Conservation (phyloP, 2,113 vertebrate genomes). For the Beaufortia kweichowensis region DNA sequence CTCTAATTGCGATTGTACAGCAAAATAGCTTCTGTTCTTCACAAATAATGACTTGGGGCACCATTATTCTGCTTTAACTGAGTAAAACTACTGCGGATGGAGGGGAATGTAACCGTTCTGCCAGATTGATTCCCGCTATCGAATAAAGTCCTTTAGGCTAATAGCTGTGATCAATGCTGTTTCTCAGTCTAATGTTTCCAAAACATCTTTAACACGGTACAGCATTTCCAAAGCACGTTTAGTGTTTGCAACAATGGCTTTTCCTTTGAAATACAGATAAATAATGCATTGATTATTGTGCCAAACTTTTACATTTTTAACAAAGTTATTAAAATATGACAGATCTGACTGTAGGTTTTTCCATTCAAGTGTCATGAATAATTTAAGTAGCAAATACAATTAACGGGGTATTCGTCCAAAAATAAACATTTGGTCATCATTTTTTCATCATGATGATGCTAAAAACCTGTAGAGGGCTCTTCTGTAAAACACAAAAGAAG, state of each 20-base stretch:
- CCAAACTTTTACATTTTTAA: not conserved
- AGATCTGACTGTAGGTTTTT: not conserved
- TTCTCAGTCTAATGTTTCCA: not conserved
- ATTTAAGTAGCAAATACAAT: too few relatives aligned
- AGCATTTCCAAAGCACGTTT: not conserved
- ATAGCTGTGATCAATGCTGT: slow-evolving; percentile 26
- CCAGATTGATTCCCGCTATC: slow-evolving; percentile 33
- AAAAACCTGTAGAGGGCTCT: too few relatives aligned
- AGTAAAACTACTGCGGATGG: slow-evolving; percentile 23
- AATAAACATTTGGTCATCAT: too few relatives aligned
- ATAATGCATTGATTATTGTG: not conserved
- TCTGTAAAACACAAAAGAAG: too few relatives aligned
- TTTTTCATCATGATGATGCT: too few relatives aligned
- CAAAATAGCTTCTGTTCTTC: slow-evolving; percentile 19
- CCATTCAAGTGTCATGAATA: not conserved
- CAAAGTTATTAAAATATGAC: not conserved
- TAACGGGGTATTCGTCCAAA: too few relatives aligned
- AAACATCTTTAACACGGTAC: slow-evolving; percentile 2
- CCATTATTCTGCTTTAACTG: slow-evolving; percentile 37
- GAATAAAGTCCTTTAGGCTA: slow-evolving; percentile 20
- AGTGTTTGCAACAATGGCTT: not conserved
- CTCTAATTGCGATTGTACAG: not conserved
- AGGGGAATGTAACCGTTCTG: slow-evolving; percentile 23
- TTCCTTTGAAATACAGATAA: not conserved
- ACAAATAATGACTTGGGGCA: slow-evolving; percentile 1